Evolutionary conservation across 1,140 invertebrate genomes (phyloP).

Genomic region (Tigriopus japonicus): DNA sequence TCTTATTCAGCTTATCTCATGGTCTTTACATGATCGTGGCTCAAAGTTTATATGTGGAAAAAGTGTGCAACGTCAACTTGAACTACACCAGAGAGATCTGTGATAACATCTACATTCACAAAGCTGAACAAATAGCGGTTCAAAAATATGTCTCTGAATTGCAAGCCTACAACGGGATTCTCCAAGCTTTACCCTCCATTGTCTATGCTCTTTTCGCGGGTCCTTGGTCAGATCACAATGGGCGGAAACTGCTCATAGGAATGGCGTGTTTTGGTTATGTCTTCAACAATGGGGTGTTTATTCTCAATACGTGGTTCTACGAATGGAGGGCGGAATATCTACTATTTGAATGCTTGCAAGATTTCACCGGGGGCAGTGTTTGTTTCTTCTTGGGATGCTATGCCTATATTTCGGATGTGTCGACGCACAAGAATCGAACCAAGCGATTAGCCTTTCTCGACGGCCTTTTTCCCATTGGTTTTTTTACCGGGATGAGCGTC

Average conservation of each 20-base stretch:
- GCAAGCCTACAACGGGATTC: conserved; percentile 14
- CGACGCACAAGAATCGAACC: conserved; percentile 1
- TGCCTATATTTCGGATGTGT: conserved; percentile 14
- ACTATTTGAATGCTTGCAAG: conserved; percentile 14
- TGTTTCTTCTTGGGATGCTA: conserved; percentile 13
- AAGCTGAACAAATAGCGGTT: not conserved
- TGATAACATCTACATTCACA: conserved; percentile 4
- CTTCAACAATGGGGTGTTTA: conserved; percentile 13
- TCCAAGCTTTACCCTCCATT: conserved; percentile 9
- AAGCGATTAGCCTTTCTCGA: conserved; percentile 12
- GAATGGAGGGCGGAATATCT: conserved; percentile 14
- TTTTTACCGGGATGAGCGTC: conserved; percentile 8
- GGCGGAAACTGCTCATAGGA: not conserved
- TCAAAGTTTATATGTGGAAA: conserved; percentile 10
- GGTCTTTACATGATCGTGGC: conserved; percentile 12
- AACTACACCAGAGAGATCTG: conserved; percentile 11
- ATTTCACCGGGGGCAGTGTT: conserved; percentile 14
- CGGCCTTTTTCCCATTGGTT: conserved; percentile 13
- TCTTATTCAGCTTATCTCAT: not conserved
- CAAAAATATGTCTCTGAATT: conserved; percentile 12
- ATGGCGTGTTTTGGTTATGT: conserved; percentile 7
- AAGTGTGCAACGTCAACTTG: conserved; percentile 13
- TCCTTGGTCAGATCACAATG: conserved; percentile 14
- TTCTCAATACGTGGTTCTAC: conserved; percentile 12
- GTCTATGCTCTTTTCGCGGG: conserved; percentile 13